phyloP scores from a whole-genome alignment of 2,797 vertebrate genomes.

The Hemitrygon akajei region DNA sequence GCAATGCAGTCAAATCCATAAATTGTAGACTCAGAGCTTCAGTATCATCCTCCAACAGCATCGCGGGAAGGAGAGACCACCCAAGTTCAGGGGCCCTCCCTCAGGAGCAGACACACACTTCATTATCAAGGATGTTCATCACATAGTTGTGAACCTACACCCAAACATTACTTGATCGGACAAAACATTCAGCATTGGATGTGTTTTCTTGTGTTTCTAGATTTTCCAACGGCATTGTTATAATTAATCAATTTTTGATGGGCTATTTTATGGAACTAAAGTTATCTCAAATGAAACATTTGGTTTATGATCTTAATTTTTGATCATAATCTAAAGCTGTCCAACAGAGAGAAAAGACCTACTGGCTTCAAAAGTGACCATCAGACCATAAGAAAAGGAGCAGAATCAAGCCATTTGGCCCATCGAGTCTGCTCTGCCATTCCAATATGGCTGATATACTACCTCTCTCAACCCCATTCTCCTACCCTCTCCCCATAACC shows the following conservation, averaged over 20 bases:
- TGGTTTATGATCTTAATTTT: not conserved
- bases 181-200: not conserved
- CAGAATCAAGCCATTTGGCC: no score
- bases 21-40: no score
- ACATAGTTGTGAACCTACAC: not conserved
- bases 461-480: no score
- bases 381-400: no score
- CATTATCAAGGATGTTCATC: not conserved
- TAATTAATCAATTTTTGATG: not conserved
- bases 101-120: no score
- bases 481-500: no score
- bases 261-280: not conserved
- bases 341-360: not conserved
- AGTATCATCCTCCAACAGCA: no score
- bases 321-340: not conserved
- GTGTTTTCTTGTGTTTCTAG: not conserved
- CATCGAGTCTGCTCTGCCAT: no score
- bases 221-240: not conserved
- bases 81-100: no score
- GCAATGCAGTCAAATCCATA: no score
- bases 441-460: no score
- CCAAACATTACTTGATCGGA: not conserved
- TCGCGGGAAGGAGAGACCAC: no score
- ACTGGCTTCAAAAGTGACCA: not conserved
- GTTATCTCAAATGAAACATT: not conserved